These are phyloP conservation scores for Antrozous pallidus DNA, from an alignment of 2,797 vertebrate species.

Conservation along the genomic window DNA sequence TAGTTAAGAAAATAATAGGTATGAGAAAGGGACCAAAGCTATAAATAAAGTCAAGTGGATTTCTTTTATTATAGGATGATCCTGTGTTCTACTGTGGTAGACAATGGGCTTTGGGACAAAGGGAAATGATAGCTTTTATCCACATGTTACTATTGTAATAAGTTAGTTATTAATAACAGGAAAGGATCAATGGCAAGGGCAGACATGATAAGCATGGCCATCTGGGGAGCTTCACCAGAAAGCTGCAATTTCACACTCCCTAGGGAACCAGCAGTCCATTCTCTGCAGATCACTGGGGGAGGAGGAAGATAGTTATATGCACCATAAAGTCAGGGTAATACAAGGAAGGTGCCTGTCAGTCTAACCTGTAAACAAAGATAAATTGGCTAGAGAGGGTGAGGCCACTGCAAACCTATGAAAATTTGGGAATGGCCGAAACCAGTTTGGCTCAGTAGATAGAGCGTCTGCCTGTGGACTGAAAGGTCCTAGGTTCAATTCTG, in stretches of 20 bases:
- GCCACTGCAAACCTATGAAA: neutral
- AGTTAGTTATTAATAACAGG: neutral
- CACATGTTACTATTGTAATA: neutral
- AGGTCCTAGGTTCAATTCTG: too few species aligned
- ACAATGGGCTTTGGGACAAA: neutral
- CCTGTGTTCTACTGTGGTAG: neutral
- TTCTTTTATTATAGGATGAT: neutral
- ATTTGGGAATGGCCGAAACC: neutral
- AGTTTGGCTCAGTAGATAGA: too few species aligned
- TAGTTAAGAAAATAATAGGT: neutral
- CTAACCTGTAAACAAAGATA: neutral
- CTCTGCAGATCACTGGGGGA: neutral
- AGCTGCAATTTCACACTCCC: neutral
- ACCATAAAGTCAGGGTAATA: neutral
- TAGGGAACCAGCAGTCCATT: neutral
- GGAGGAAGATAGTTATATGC: neutral
- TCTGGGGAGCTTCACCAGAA: neutral
- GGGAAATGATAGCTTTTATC: neutral
- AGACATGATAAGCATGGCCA: neutral
- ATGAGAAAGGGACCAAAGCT: neutral
- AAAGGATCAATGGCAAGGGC: neutral
- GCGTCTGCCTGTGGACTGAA: too few species aligned
- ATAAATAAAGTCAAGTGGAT: neutral
- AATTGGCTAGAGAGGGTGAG: neutral
- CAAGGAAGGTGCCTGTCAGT: neutral